These are phyloP conservation scores for Lagodon rhomboides DNA, from an alignment of 2,797 vertebrate species.

Conservation along the genomic window DNA sequence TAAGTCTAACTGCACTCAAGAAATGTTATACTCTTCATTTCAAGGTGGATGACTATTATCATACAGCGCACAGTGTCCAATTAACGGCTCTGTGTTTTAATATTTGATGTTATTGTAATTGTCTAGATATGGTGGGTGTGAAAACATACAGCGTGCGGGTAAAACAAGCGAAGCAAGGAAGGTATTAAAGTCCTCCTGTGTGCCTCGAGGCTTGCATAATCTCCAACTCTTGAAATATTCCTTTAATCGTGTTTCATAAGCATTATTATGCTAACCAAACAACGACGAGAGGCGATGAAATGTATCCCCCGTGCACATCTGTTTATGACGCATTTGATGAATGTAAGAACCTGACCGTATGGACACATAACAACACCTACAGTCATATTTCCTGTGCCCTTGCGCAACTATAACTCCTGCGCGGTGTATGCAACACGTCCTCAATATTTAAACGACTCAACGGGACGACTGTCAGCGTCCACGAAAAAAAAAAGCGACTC, in stretches of 20 bases:
- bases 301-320: conserved; percentile 10
- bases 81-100: conserved; percentile 25
- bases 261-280: conserved; percentile 40
- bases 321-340: conserved; percentile 24
- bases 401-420: not conserved
- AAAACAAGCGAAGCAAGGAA: conserved; percentile 48
- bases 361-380: conserved; percentile 18
- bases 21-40: conserved; percentile 28
- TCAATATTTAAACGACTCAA: too few species aligned
- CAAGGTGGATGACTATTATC: conserved; percentile 32
- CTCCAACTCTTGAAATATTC: conserved; percentile 62
- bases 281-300: conserved; percentile 18
- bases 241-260: conserved; percentile 62
- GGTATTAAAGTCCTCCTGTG: conserved; percentile 42
- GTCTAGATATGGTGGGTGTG: conserved; percentile 55
- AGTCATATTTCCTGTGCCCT: not conserved
- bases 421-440: too few species aligned
- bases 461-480: too few species aligned
- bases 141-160: conserved; percentile 37
- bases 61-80: conserved; percentile 2
- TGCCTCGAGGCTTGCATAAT: conserved; percentile 64
- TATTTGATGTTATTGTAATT: conserved; percentile 57
- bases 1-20: not conserved
- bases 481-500: too few species aligned
- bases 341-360: conserved; percentile 23